A percentile compares a stretch with the other conserved stretches of the same genome.
phyloP scores from a whole-genome alignment of 2,797 vertebrate genomes.

The Ptychobarbus kaznakovi region DNA sequence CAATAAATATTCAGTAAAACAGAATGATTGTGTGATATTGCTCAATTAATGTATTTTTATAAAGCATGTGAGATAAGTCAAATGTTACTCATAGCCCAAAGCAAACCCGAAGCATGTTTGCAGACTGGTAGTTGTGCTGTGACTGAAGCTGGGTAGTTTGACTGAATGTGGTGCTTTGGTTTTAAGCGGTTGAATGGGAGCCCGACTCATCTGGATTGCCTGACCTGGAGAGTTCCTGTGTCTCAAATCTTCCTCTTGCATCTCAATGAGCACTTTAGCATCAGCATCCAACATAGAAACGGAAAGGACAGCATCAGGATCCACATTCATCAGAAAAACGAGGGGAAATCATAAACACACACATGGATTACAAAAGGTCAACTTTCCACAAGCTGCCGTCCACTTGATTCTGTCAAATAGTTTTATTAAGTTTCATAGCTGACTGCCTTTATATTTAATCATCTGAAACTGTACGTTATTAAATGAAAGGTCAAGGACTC shows the following conservation, averaged over 20 bases:
- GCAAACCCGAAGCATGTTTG: slow-evolving; percentile 44
- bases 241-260: slow-evolving; percentile 86
- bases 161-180: slow-evolving; percentile 35
- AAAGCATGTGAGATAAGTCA: slow-evolving; percentile 1
- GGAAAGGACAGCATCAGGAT: slow-evolving; percentile 66
- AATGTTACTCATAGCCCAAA: slow-evolving; percentile 14
- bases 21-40: too few relatives aligned
- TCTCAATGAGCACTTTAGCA: slow-evolving; percentile 84
- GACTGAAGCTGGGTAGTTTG: slow-evolving; percentile 28
- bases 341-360: slow-evolving; percentile 51
- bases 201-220: slow-evolving; percentile 60
- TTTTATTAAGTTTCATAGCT: neutral
- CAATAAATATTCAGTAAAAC: neutral
- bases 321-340: slow-evolving; percentile 55
- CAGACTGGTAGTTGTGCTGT: slow-evolving; percentile 35
- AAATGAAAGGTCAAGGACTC: neutral
- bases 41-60: neutral
- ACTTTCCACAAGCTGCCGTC: slow-evolving; percentile 57
- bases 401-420: neutral
- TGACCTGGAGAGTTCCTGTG: slow-evolving; percentile 84
- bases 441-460: neutral
- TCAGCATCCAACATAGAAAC: slow-evolving; percentile 67
- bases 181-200: slow-evolving; percentile 51
- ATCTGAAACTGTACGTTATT: neutral
- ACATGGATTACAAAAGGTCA: slow-evolving; percentile 40